Evolutionary conservation across 1,140 invertebrate genomes (phyloP), one percentile per base, ranked within the genome.

Genomic region (Dendrolimus kikuchii): DNA sequence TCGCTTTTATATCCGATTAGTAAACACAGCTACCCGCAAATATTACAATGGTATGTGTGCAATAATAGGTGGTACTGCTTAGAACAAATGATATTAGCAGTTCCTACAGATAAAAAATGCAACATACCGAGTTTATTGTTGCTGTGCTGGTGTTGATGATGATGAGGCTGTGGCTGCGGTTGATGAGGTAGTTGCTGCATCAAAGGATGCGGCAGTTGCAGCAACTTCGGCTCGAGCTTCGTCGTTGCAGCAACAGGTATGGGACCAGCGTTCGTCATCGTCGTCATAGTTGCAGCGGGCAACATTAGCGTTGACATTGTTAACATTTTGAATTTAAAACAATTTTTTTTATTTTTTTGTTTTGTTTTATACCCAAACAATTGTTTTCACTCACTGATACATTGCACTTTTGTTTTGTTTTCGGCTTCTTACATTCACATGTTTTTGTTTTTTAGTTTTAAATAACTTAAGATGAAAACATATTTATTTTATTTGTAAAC

Each of bases 271-370:
- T 90, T 90, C 37, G 88, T 90, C 87, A 90, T 89, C 3, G 89
- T 90, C 6, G 89, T 89, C 78, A 90, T 89, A 0, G 89, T 90
- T 0, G 87, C 83, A 6, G 90, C 89, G 0, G 90, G 90, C 90
- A 91, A 90, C 90, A 91, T 91, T 39, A 91, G 65, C 4, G 90
- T 90, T 0, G 90, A 91, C 90, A 91, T 91, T 5, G 90, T 88
- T 66, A 91, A 68, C 90, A 91, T 90, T 69, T 74, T 85, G 71
- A 52, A 37, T 10, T 41, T 9, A 9, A 2, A 7, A 5, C 49
- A 5, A 7, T 10, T 38, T 9, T 38, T 6, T 43, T n/a, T 41
- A 23, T 51, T 51, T 23, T 23, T 23, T 23, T 23, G 23, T 23
- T 23, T 23, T 23, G 23, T 23, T 23, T 23, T 23, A 23, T 23